Conservation (phyloP, 2,113 vertebrate species). For the Cryptomyrus ogoouensis region DNA sequence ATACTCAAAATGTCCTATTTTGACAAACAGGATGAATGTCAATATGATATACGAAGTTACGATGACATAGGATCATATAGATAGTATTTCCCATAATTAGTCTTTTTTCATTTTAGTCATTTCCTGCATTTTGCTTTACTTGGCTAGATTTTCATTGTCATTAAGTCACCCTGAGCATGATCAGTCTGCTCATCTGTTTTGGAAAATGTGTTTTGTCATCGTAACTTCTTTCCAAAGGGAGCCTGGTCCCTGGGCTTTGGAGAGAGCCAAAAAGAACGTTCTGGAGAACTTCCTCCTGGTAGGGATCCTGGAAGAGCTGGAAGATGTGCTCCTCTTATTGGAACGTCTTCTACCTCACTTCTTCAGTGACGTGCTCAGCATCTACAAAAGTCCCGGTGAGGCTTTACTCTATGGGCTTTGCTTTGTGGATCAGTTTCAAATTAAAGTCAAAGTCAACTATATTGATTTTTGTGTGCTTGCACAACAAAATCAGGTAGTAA, state of each 20-base stretch:
- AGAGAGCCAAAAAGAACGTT: constrained; percentile 76
- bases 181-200: not conserved
- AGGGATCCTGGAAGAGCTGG: constrained; percentile 78
- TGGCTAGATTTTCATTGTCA: not conserved
- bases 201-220: not conserved
- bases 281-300: constrained; percentile 82
- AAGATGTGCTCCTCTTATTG: constrained; percentile 79
- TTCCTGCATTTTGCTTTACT: not conserved
- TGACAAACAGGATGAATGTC: not conserved
- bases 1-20: not conserved
- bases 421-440: not conserved
- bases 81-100: not conserved
- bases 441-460: not conserved
- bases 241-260: constrained; percentile 75
- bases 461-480: not conserved
- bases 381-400: constrained; percentile 81
- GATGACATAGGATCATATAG: too few species aligned
- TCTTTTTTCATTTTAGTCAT: not conserved
- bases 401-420: not conserved
- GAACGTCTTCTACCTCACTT: constrained; percentile 87
- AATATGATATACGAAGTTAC: not conserved
- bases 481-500: not conserved
- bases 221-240: constrained; percentile 54
- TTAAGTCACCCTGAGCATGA: not conserved
- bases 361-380: constrained; percentile 75